A percentile compares a stretch with the other conserved stretches of the same genome.
These are phyloP conservation scores for Callopanchax toddi DNA, from an alignment of 2,113 vertebrate genomes.

Conservation along the genomic window DNA sequence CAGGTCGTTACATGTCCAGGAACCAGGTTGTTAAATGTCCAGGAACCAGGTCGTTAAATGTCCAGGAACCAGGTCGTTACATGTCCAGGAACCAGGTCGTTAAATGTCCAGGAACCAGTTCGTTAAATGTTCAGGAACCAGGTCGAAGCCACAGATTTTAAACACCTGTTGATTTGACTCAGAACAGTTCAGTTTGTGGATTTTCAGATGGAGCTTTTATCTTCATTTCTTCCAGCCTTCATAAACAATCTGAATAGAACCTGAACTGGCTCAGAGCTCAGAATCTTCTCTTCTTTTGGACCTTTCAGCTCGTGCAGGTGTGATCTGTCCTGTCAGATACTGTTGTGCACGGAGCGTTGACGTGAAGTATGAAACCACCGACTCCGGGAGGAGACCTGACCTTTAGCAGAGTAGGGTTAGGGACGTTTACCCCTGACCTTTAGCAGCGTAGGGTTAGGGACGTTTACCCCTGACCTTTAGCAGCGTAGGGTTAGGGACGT, in stretches of 20 bases:
- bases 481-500: too few species aligned
- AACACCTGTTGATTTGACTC: background rate
- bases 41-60: too few species aligned
- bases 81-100: too few species aligned
- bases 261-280: background rate
- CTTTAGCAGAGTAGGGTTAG: background rate
- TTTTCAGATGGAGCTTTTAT: background rate
- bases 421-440: too few species aligned
- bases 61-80: too few species aligned
- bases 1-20: too few species aligned
- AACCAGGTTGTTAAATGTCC: too few species aligned
- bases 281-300: background rate
- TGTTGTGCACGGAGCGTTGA: background rate
- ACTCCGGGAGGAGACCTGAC: background rate
- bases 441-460: too few species aligned
- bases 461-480: too few species aligned
- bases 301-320: background rate
- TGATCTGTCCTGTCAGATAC: background rate
- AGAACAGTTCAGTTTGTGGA: background rate
- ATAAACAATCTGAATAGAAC: background rate
- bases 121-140: too few species aligned
- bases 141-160: background rate
- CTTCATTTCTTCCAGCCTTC: background rate
- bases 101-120: too few species aligned
- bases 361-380: background rate